A percentile compares a stretch with the other conserved stretches of the same genome.
These are phyloP conservation scores for Diadromus collaris DNA, from an alignment of 2,888 invertebrate genomes.

Conservation along the genomic window DNA sequence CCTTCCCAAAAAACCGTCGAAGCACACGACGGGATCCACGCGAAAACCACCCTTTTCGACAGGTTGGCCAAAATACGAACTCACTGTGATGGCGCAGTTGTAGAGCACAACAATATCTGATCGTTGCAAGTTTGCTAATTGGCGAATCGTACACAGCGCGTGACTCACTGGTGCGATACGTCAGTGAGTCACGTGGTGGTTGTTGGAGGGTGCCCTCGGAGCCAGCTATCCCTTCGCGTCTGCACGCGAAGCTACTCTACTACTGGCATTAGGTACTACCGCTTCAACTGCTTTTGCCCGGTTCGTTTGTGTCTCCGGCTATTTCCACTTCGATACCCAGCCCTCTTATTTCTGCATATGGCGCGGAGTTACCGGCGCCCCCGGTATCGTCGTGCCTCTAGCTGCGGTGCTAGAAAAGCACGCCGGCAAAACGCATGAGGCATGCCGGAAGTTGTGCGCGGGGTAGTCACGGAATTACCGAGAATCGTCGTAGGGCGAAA, in stretches of 20 bases:
- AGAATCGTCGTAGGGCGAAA: constrained; percentile 54
- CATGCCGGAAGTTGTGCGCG: constrained; percentile 60
- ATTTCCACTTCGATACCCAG: constrained; percentile 22
- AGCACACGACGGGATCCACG: not conserved
- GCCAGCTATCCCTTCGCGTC: constrained; percentile 64
- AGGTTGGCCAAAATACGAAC: not conserved
- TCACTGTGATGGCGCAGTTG: not conserved
- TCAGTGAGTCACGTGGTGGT: constrained; percentile 68
- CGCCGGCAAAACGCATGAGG: constrained; percentile 40
- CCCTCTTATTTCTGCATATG: constrained; percentile 42
- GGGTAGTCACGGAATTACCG: constrained; percentile 61
- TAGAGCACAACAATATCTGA: constrained; percentile 70
- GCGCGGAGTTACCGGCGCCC: constrained; percentile 35
- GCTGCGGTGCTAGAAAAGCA: constrained; percentile 6
- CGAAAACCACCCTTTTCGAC: not conserved
- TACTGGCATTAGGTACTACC: constrained; percentile 25
- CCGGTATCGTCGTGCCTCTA: constrained; percentile 12
- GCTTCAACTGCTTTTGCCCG: constrained; percentile 48
- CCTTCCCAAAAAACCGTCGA: not conserved
- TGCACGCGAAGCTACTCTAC: constrained; percentile 62
- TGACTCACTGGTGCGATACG: constrained; percentile 68
- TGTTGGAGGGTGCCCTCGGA: constrained; percentile 44
- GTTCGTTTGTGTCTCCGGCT: constrained; percentile 16
- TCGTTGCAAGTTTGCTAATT: constrained; percentile 74
- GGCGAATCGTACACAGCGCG: constrained; percentile 71